Conservation (phyloP, 1,140 invertebrate species). For the Teleogryllus occipitalis region DNA sequence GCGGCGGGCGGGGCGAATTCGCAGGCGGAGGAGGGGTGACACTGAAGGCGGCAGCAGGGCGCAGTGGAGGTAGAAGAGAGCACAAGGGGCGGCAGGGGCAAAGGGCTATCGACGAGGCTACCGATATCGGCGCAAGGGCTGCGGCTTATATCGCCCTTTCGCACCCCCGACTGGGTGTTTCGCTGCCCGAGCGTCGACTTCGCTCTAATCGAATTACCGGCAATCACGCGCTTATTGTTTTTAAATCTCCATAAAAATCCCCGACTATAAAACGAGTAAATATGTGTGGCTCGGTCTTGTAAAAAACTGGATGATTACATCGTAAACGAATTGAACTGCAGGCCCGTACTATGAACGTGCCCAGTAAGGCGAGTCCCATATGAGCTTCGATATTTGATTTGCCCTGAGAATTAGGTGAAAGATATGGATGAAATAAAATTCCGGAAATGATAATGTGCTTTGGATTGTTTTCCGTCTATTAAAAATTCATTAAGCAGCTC, state of each 20-base stretch:
- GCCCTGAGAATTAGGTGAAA: background rate
- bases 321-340: background rate
- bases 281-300: background rate
- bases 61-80: too few relatives aligned
- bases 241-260: background rate
- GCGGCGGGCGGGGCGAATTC: too few relatives aligned
- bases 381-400: background rate
- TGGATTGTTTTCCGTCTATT: background rate
- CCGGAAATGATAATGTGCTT: background rate
- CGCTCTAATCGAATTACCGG: background rate
- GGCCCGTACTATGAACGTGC: background rate
- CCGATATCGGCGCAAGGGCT: too few relatives aligned
- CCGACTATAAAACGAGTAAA: background rate
- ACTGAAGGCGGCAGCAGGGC: too few relatives aligned
- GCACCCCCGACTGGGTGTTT: background rate
- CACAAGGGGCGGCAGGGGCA: too few relatives aligned
- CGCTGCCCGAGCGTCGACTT: background rate
- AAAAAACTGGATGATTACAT: background rate
- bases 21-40: too few relatives aligned
- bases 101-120: too few relatives aligned
- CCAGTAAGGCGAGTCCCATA: background rate
- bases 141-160: too few relatives aligned
- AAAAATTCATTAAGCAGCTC: background rate
- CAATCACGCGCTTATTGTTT: background rate
- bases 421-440: constrained; percentile 2